Evolutionary conservation across 1,140 invertebrate genomes (phyloP).

Genomic region (Drosophila carrolli): DNA sequence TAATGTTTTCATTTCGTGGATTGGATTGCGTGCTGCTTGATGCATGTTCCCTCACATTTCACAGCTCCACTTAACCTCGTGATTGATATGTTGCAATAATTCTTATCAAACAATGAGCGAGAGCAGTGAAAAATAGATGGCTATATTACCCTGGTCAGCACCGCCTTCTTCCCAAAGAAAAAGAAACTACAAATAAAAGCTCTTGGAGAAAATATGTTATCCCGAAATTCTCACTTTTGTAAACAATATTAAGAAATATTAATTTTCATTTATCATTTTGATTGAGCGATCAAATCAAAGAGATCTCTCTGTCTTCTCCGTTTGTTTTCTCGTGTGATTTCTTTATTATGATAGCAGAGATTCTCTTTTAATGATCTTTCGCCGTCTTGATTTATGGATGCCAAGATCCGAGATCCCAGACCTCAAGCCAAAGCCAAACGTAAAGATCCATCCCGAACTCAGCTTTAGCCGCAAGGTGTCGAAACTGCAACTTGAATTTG

Average conservation of each 20-base stretch:
- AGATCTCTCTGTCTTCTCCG: slow-evolving; percentile 41
- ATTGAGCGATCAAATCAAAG: slow-evolving; percentile 84
- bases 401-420: slow-evolving; percentile 18
- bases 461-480: slow-evolving; percentile 68
- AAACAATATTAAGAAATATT: slow-evolving; percentile 85
- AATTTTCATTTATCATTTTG: slow-evolving; percentile 85
- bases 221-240: slow-evolving; percentile 81
- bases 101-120: slow-evolving; percentile 79
- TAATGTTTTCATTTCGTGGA: slow-evolving; percentile 76
- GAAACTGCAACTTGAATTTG: slow-evolving; percentile 67
- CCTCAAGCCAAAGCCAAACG: slow-evolving; percentile 5
- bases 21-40: slow-evolving; percentile 72
- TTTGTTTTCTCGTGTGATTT: slow-evolving; percentile 83
- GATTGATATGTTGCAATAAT: slow-evolving; percentile 84
- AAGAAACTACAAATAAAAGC: slow-evolving; percentile 8
- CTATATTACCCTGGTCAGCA: slow-evolving; percentile 23
- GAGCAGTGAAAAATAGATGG: slow-evolving; percentile 60
- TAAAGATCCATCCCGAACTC: slow-evolving; percentile 9
- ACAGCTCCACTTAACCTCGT: slow-evolving; percentile 76
- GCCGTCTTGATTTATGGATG: slow-evolving; percentile 75
- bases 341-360: slow-evolving; percentile 81
- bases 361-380: slow-evolving; percentile 80
- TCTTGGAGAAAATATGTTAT: slow-evolving; percentile 8
- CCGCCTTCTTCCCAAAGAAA: not conserved
- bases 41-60: slow-evolving; percentile 76